phyloP scores from a whole-genome alignment of 2,797 vertebrate genomes.

The Sebastes hubbsi region DNA sequence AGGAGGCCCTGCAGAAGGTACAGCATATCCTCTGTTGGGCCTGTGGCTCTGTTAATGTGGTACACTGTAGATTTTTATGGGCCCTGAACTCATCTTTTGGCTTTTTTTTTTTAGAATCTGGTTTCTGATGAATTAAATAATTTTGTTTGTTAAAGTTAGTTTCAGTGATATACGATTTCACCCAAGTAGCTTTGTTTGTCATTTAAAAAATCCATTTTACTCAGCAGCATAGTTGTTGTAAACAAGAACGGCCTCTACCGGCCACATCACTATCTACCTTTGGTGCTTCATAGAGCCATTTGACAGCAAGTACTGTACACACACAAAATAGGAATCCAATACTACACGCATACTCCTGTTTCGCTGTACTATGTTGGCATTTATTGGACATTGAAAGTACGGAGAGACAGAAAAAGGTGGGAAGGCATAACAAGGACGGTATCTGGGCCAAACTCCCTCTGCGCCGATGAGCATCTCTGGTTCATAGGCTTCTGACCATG shows the following conservation, averaged over 20 bases:
- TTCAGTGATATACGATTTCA: background rate
- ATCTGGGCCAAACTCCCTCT: background rate
- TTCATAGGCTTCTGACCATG: background rate
- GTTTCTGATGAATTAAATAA: background rate
- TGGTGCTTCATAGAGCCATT: background rate
- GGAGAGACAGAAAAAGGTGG: background rate
- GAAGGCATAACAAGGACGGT: background rate
- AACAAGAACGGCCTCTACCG: background rate
- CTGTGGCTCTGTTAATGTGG: background rate
- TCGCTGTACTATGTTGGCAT: background rate
- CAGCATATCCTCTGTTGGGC: background rate
- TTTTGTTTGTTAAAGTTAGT: background rate
- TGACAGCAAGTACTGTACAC: background rate
- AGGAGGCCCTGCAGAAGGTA: slow-evolving; percentile 96
- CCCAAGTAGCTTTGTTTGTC: background rate
- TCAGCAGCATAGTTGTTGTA: background rate
- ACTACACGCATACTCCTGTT: background rate
- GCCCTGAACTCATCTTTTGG: background rate
- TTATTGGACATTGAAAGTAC: background rate
- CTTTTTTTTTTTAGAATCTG: background rate
- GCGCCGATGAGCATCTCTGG: background rate
- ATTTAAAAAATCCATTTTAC: background rate
- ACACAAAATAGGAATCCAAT: background rate
- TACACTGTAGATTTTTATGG: background rate
- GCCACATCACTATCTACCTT: background rate